Percentiles rank a stretch among this genome's conserved stretches.
Conservation (phyloP, 2,888 invertebrate genomes). For the Cacoxenus indagator region DNA sequence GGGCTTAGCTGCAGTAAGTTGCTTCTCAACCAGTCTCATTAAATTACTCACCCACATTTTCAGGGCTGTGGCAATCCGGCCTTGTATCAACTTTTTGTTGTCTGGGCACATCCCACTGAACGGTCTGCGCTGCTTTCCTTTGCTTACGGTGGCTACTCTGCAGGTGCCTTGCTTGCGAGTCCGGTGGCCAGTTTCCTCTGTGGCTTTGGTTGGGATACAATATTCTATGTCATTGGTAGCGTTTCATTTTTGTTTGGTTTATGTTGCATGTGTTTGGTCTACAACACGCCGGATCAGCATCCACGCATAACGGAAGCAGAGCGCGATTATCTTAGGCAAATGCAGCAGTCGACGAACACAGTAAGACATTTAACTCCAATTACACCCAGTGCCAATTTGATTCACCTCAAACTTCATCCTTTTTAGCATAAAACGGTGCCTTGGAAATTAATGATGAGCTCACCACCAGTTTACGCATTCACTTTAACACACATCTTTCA, state of each 20-base stretch:
- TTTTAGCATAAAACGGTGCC: constrained; percentile 67
- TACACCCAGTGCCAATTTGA: not conserved
- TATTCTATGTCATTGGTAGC: constrained; percentile 73
- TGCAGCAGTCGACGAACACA: constrained; percentile 34
- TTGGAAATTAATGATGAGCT: constrained; percentile 71
- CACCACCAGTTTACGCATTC: constrained; percentile 71
- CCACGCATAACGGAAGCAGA: constrained; percentile 72
- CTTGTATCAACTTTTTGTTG: constrained; percentile 66
- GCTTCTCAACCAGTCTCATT: not conserved
- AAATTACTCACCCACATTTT: constrained; percentile 8
- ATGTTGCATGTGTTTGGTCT: constrained; percentile 65
- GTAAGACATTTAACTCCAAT: constrained; percentile 34
- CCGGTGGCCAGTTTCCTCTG: constrained; percentile 75
- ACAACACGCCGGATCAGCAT: constrained; percentile 73
- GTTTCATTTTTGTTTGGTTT: constrained; percentile 58
- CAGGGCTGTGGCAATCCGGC: constrained; percentile 68
- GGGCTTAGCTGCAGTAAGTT: constrained; percentile 72
- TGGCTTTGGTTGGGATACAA: constrained; percentile 75
- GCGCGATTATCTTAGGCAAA: constrained; percentile 53
- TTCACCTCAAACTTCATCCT: not conserved
- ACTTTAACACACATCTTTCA: constrained; percentile 72
- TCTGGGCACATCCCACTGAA: constrained; percentile 71
- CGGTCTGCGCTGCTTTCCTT: constrained; percentile 69
- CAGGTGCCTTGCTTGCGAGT: constrained; percentile 72
- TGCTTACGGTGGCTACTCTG: constrained; percentile 71